Conservation (phyloP, 2,888 invertebrate species). For the Xanthia togata region DNA sequence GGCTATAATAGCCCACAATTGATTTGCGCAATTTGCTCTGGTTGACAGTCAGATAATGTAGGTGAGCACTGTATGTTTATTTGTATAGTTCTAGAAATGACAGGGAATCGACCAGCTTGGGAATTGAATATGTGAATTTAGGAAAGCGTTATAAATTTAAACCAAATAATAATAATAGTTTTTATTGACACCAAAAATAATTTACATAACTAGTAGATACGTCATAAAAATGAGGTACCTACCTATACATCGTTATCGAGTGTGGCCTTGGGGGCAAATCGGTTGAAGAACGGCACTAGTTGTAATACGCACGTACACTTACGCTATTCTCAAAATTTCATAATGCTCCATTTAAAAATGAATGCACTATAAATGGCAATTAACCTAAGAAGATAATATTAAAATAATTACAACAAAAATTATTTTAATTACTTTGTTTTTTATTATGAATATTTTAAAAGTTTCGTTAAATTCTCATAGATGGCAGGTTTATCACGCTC, state of each 20-base stretch:
- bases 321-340: neutral
- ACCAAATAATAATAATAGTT: neutral
- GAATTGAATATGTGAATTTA: neutral
- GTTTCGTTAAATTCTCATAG: slow-evolving; percentile 12
- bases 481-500: slow-evolving; percentile 6
- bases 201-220: neutral
- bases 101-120: neutral
- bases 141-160: too few species aligned
- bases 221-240: too few species aligned
- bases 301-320: too few species aligned
- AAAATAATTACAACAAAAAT: neutral
- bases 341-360: neutral
- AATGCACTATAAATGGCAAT: neutral
- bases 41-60: slow-evolving; percentile 3
- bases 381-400: neutral
- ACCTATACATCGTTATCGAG: too few species aligned
- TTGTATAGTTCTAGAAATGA: neutral
- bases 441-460: neutral
- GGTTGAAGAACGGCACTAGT: too few species aligned
- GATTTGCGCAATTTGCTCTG: slow-evolving; percentile 36
- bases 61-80: neutral
- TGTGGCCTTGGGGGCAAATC: too few species aligned
- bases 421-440: neutral
- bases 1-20: slow-evolving; percentile 46
- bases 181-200: neutral